Evolutionary conservation across 2,888 invertebrate species (phyloP).

Genomic region (Griposia aprilina): DNA sequence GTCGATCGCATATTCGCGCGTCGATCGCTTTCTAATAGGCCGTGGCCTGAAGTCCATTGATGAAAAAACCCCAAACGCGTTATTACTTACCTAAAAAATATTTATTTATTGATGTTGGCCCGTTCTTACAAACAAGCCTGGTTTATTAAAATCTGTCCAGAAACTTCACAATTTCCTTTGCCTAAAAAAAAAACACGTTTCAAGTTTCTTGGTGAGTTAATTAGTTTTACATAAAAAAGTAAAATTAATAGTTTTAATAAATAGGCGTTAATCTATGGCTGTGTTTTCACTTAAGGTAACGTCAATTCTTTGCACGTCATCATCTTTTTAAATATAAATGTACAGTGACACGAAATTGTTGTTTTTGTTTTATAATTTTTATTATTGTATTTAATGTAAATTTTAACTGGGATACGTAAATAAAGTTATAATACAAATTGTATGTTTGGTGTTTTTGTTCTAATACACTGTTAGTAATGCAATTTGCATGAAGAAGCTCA

Average conservation of each 20-base stretch:
- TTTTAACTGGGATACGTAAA: conserved; percentile 87
- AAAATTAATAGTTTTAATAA: conserved; percentile 65
- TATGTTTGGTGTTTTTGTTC: conserved; percentile 33
- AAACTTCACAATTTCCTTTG: background rate
- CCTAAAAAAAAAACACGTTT: conserved; percentile 41
- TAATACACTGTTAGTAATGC: background rate
- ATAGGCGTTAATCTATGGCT: conserved; percentile 89
- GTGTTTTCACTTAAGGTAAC: conserved; percentile 90
- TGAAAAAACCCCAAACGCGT: background rate
- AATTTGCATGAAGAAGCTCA: background rate
- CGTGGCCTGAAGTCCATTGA: too few relatives aligned
- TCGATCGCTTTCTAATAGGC: too few relatives aligned
- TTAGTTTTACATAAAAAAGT: conserved; percentile 72
- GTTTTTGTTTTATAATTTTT: conserved; percentile 77
- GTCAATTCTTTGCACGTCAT: conserved; percentile 90
- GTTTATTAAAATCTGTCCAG: conserved; percentile 13
- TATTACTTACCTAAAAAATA: background rate
- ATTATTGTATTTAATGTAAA: conserved; percentile 80
- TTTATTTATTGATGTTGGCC: background rate
- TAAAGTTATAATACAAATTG: conserved; percentile 81
- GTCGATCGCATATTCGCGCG: too few relatives aligned
- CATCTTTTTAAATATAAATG: conserved; percentile 85
- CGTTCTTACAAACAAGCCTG: background rate
- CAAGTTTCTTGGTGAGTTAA: conserved; percentile 73
- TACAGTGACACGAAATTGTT: conserved; percentile 84